phyloP scores from a whole-genome alignment of 2,113 vertebrate genomes.

The Felis catus region F.catus_Fca126_mat1.0 CM031412.1:135301001-135301500 shows the following conservation, averaged over 20 bases:
- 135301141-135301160: background rate
- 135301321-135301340: background rate
- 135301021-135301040: background rate
- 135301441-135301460: background rate
- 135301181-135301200: background rate
- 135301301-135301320: background rate
- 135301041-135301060: background rate
- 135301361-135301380: background rate
- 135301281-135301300: background rate
- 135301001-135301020: background rate
- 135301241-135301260: slow-evolving; percentile 6
- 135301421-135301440: background rate
- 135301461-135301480: background rate
- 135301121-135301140: background rate
- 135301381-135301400: background rate
- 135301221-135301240: background rate
- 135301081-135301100: background rate
- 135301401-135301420: background rate
- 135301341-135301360: background rate
- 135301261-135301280: background rate
- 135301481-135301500: background rate
- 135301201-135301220: background rate
- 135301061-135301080: background rate
- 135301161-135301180: background rate
- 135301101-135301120: background rate